These are phyloP conservation scores for Lasioglossum baleicum DNA, from an alignment of 1,140 invertebrate species.

Conservation along the genomic window DNA sequence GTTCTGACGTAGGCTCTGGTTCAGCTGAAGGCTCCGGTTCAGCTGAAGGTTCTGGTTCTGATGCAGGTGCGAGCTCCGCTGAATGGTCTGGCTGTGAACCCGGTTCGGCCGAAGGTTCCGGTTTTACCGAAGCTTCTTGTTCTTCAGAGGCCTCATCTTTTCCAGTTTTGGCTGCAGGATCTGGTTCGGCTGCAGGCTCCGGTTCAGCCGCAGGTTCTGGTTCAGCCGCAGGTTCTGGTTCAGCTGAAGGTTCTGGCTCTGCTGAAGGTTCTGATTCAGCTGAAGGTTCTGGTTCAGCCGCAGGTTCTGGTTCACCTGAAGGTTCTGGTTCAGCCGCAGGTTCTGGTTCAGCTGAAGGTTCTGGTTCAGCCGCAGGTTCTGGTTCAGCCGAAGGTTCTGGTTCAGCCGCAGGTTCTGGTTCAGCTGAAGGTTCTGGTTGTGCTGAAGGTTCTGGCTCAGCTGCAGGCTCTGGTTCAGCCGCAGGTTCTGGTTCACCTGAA, in stretches of 20 bases:
- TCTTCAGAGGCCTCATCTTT: slow-evolving; percentile 60
- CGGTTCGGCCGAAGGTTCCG: slow-evolving; percentile 63
- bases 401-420: slow-evolving; percentile 48
- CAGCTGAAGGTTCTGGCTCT: slow-evolving; percentile 54
- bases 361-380: slow-evolving; percentile 47
- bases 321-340: slow-evolving; percentile 57
- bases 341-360: slow-evolving; percentile 59
- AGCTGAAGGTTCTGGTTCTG: slow-evolving; percentile 58
- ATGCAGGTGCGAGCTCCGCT: slow-evolving; percentile 57
- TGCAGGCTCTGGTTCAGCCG: slow-evolving; percentile 55
- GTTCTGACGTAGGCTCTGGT: slow-evolving; percentile 53
- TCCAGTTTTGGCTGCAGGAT: slow-evolving; percentile 27
- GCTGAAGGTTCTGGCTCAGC: slow-evolving; percentile 57
- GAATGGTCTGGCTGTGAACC: slow-evolving; percentile 56
- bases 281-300: slow-evolving; percentile 62
- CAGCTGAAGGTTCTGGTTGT: slow-evolving; percentile 52
- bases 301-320: slow-evolving; percentile 32
- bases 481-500: slow-evolving; percentile 61
- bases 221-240: slow-evolving; percentile 63
- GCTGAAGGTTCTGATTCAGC: slow-evolving; percentile 14
- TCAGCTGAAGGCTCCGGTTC: slow-evolving; percentile 57
- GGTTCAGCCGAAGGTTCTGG: slow-evolving; percentile 65
- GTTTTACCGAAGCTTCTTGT: slow-evolving; percentile 52
- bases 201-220: slow-evolving; percentile 66
- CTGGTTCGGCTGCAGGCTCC: slow-evolving; percentile 55